phyloP scores from a whole-genome alignment of 2,113 vertebrate genomes.

The Carassius gibelio region DNA sequence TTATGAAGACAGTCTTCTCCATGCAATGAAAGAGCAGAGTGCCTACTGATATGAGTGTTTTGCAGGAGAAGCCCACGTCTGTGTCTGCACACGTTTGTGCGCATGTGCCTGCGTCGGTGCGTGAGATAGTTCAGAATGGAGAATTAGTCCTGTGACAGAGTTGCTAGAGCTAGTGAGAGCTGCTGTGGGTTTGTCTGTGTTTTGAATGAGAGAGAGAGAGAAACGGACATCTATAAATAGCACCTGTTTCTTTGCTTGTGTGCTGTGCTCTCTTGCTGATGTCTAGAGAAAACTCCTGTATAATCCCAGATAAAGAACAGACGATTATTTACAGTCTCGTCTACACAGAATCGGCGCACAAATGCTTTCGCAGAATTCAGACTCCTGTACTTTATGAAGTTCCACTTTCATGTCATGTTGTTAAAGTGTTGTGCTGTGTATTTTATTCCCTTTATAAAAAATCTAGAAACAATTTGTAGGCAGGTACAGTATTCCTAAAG shows the following conservation, averaged over 20 bases:
- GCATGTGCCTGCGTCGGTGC: slow-evolving; percentile 29
- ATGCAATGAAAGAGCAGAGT: slow-evolving; percentile 22
- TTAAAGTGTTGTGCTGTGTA: background rate
- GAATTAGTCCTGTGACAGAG: slow-evolving; percentile 20
- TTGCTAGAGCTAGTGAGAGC: slow-evolving; percentile 23
- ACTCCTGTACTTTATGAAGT: background rate
- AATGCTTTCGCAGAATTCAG: background rate
- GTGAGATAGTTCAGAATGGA: slow-evolving; percentile 30
- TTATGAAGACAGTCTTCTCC: slow-evolving; percentile 27
- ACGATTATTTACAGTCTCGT: slow-evolving; percentile 1
- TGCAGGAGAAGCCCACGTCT: slow-evolving; percentile 15
- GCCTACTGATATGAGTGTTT: slow-evolving; percentile 18
- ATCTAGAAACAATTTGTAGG: background rate
- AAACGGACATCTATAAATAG: slow-evolving; percentile 50
- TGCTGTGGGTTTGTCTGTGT: slow-evolving; percentile 32
- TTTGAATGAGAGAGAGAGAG: slow-evolving; percentile 44
- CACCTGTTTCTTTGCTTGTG: slow-evolving; percentile 47
- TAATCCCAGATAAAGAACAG: background rate
- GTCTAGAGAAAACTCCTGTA: slow-evolving; percentile 34
- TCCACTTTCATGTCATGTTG: background rate
- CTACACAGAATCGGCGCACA: background rate
- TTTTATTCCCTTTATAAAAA: too few relatives aligned
- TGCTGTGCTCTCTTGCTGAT: slow-evolving; percentile 37
- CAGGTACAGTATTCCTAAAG: background rate
- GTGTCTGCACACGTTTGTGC: slow-evolving; percentile 18